phyloP scores from a whole-genome alignment of 2,797 vertebrate species.

The Alfaro cultratus region DNA sequence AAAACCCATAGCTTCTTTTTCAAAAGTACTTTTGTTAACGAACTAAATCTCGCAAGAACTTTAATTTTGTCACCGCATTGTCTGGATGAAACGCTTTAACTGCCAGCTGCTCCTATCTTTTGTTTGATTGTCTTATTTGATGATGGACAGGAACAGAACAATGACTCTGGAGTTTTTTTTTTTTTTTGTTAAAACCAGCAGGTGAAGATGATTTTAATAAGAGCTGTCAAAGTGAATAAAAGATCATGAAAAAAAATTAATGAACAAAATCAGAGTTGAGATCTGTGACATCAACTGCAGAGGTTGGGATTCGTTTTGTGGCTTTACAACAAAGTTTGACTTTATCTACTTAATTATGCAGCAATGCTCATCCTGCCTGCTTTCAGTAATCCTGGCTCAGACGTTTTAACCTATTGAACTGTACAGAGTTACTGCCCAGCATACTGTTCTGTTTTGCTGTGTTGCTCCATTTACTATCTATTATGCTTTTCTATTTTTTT shows the following conservation, averaged over 20 bases:
- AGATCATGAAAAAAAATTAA: not conserved
- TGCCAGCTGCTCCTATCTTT: not conserved
- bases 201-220: not conserved
- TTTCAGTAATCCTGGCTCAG: slow-evolving; percentile 5
- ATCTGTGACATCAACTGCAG: not conserved
- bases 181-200: slow-evolving; percentile 1
- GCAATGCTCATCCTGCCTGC: slow-evolving; percentile 1
- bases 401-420: slow-evolving; percentile 14
- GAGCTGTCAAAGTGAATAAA: slow-evolving; percentile 5
- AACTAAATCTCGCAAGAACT: not conserved
- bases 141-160: not conserved
- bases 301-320: not conserved
- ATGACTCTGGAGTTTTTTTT: not conserved
- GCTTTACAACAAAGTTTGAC: not conserved
- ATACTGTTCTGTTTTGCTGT: slow-evolving; percentile 8
- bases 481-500: not conserved
- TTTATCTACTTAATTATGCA: not conserved
- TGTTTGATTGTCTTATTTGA: not conserved
- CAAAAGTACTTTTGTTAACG: not conserved
- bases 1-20: not conserved
- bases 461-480: not conserved
- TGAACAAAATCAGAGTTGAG: not conserved
- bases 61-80: not conserved
- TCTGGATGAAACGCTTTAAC: not conserved
- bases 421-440: slow-evolving; percentile 2